These are phyloP conservation scores for Falco cherrug DNA, from an alignment of 2,797 vertebrate genomes.

Conservation along the genomic window DNA sequence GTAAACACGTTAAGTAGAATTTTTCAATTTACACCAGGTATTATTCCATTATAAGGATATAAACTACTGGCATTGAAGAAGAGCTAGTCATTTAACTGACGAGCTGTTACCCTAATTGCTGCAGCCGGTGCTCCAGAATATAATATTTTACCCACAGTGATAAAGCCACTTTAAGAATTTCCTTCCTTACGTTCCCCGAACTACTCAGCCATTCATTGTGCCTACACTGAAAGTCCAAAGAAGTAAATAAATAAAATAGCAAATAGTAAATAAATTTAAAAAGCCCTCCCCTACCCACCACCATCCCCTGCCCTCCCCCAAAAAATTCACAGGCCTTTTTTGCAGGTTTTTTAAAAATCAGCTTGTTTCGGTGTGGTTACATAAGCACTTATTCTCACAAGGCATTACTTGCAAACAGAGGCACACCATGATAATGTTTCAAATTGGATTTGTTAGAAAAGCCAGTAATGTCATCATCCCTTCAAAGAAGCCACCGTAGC, in stretches of 20 bases:
- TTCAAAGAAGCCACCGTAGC: not conserved
- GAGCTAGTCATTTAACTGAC: not conserved
- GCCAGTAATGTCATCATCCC: not conserved
- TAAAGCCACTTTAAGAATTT: not conserved
- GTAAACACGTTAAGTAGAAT: not conserved
- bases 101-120: not conserved
- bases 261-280: not conserved
- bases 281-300: not conserved
- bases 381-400: not conserved
- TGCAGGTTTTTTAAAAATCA: not conserved
- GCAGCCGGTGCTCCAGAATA: not conserved
- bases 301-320: fast-evolving
- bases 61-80: not conserved
- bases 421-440: not conserved
- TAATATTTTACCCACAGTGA: not conserved
- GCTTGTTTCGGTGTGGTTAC: not conserved
- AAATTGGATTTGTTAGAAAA: not conserved
- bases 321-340: not conserved
- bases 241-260: not conserved
- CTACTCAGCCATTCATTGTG: not conserved
- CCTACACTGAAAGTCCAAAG: not conserved
- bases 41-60: not conserved
- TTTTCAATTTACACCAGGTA: not conserved
- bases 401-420: not conserved
- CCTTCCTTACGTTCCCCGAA: not conserved